Conservation (phyloP, 2,113 vertebrate genomes). For the Propithecus coquereli region DNA sequence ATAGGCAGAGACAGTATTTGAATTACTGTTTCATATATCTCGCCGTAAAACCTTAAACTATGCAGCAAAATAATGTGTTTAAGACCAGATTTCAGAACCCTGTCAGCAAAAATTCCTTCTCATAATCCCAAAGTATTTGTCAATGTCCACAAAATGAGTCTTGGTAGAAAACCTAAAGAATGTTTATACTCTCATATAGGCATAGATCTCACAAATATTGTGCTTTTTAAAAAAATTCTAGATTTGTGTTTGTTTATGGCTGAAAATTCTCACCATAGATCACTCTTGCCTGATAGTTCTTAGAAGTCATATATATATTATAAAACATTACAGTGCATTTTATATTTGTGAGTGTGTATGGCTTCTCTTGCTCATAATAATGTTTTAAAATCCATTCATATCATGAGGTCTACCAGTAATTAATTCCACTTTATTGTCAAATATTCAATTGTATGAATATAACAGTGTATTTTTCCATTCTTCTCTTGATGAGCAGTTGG, state of each 20-base stretch:
- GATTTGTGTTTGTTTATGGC: not conserved
- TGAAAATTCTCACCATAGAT: not conserved
- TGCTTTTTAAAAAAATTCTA: not conserved
- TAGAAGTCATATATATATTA: not conserved
- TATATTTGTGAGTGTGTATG: not conserved
- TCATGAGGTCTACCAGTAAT: not conserved
- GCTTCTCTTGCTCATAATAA: not conserved
- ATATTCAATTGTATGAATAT: not conserved
- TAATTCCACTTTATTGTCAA: not conserved
- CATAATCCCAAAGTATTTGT: not conserved
- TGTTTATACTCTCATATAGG: not conserved
- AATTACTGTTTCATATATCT: not conserved
- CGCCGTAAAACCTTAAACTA: not conserved
- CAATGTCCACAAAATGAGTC: not conserved
- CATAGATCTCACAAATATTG: not conserved
- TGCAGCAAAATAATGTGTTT: not conserved
- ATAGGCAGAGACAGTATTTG: too few species aligned
- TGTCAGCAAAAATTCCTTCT: not conserved
- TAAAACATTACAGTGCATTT: not conserved
- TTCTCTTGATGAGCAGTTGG: not conserved
- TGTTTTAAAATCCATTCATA: not conserved
- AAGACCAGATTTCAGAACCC: not conserved
- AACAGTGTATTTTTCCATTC: not conserved
- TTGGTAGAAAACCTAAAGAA: not conserved
- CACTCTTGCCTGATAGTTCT: not conserved